A percentile compares a stretch with the other conserved stretches of the same genome.
These are phyloP conservation scores for Steromphala cineraria DNA, from an alignment of 2,888 invertebrate species.

Conservation along the genomic window DNA sequence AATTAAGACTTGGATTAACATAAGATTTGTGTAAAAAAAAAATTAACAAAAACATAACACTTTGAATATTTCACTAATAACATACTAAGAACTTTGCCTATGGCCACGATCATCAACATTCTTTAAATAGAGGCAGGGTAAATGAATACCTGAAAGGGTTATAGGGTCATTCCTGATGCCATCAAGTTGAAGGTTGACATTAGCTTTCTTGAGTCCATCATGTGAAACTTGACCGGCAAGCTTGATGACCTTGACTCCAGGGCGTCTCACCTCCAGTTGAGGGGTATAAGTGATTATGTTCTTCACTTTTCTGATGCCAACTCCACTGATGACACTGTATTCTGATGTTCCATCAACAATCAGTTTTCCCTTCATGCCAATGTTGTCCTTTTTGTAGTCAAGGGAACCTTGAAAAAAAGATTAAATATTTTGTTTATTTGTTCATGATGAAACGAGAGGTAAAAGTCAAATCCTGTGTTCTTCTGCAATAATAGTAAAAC, in stretches of 20 bases:
- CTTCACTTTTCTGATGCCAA: slow-evolving; percentile 48
- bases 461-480: too few species aligned
- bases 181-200: slow-evolving; percentile 44
- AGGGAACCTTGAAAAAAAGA: slow-evolving; percentile 47
- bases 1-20: too few species aligned
- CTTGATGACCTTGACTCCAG: slow-evolving; percentile 46
- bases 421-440: too few species aligned
- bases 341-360: slow-evolving; percentile 53
- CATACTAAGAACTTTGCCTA: too few species aligned
- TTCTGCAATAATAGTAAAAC: too few species aligned
- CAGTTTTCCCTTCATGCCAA: slow-evolving; percentile 50
- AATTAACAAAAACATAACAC: too few species aligned
- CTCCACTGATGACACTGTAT: slow-evolving; percentile 56
- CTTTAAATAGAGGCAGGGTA: not conserved
- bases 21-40: too few species aligned
- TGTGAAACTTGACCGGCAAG: slow-evolving; percentile 43
- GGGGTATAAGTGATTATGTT: slow-evolving; percentile 50
- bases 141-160: slow-evolving; percentile 47
- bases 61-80: too few species aligned
- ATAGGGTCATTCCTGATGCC: slow-evolving; percentile 48
- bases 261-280: slow-evolving; percentile 49
- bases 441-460: too few species aligned
- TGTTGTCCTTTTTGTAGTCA: slow-evolving; percentile 39
- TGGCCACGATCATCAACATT: too few species aligned
- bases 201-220: slow-evolving; percentile 22